Evolutionary conservation across 1,140 invertebrate genomes (phyloP), one percentile per base, ranked within the genome.

Genomic region (Heliconius hermathena): DNA sequence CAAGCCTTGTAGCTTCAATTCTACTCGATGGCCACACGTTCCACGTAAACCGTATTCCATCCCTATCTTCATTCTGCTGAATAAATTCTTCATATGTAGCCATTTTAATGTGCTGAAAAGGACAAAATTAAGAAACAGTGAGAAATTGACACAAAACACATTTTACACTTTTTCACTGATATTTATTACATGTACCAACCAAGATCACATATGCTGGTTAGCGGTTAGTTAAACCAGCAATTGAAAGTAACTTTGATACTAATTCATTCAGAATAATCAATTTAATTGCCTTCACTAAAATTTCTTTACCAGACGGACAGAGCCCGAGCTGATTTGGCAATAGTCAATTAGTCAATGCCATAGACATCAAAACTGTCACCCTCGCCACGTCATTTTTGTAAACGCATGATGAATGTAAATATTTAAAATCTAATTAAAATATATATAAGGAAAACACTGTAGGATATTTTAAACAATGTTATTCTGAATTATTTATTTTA

Each of bases 11-110:
- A 2, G 98, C 98, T 95, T 99, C 99, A 41, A 99, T 96, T 77
- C 98, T 96, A 86, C 98, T 99, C 0, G 98, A 98, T 18, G 99
- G 99, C 98, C 99, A 99, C 26, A 99, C 98, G 95, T 99, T 99
- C 99, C 99, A 99, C 0, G 98, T 99, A 83, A 99, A 97, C 73
- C 99, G 96, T 73, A 99, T 96, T 29, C 99, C 99, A 96, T 99
- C 99, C n/a, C 98, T 95, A 91, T 99, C 99, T 95, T 99, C 99
- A 95, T 99, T 99, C 93, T 99, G 98, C 89, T 99, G 98, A 91
- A 99, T 99, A 95, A 99, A 99, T 95, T 99, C 98, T 92, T 99
- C 98, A 91, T 98, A 99, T 13, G 98, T 98, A 78, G 97, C 97
- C 97, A 98, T 98, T 76, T 89, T 86, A 86, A 82, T 80, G 87